These are phyloP conservation scores for Cromileptes altivelis DNA, from an alignment of 2,113 vertebrate species.

Conservation along the genomic window DNA sequence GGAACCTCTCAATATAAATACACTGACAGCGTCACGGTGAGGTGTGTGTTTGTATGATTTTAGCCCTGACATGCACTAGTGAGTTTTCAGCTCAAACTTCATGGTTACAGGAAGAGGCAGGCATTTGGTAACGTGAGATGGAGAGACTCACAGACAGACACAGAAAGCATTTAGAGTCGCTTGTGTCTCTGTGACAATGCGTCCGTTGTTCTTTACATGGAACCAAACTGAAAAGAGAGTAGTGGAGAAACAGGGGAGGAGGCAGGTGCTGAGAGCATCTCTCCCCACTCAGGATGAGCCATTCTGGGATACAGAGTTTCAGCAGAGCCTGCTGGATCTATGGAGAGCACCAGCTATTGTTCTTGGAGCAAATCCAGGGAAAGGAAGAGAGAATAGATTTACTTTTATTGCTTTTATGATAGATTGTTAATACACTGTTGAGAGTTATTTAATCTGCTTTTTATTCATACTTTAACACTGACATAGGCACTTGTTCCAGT, in stretches of 20 bases:
- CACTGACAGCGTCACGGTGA: slow-evolving; percentile 32
- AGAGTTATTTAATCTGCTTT: slow-evolving; percentile 4
- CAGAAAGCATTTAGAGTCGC: slow-evolving; percentile 5
- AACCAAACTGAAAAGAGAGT: slow-evolving; percentile 25
- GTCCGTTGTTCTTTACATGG: slow-evolving; percentile 45
- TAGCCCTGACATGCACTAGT: not conserved
- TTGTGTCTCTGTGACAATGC: slow-evolving; percentile 48
- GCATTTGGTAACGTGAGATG: slow-evolving; percentile 42
- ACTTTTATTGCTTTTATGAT: not conserved
- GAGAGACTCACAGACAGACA: slow-evolving; percentile 21
- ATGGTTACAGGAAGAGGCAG: slow-evolving; percentile 18
- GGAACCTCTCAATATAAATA: slow-evolving; percentile 57
- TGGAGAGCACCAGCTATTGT: not conserved
- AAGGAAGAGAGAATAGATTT: slow-evolving; percentile 21
- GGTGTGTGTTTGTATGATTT: slow-evolving; percentile 40
- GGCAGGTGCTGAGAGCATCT: slow-evolving; percentile 39
- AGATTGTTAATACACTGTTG: slow-evolving; percentile 8
- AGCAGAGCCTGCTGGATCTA: slow-evolving; percentile 30
- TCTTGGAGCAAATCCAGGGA: slow-evolving; percentile 23
- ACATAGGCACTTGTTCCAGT: slow-evolving; percentile 5
- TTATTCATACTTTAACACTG: slow-evolving; percentile 9
- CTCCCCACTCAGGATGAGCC: slow-evolving; percentile 26
- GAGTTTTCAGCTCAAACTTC: not conserved
- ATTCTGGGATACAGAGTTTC: slow-evolving; percentile 11
- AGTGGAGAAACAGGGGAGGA: slow-evolving; percentile 11